A percentile compares a stretch with the other conserved stretches of the same genome.
Evolutionary conservation across 2,113 vertebrate genomes (phyloP).

Genomic region (Tichodroma muraria): DNA sequence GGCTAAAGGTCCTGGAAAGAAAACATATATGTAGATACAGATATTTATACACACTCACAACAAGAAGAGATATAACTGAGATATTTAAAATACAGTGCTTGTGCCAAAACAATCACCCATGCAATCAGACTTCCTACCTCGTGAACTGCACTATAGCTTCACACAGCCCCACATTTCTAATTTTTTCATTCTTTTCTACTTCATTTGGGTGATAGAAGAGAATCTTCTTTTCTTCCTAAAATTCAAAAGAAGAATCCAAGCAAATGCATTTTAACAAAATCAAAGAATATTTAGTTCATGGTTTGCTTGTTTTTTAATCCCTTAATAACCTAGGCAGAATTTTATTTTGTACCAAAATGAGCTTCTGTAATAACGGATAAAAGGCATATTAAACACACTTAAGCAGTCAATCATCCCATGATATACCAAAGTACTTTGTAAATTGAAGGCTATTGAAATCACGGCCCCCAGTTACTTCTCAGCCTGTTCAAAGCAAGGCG

Average conservation of each 20-base stretch:
- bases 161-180: slow-evolving; percentile 95
- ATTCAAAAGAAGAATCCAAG: slow-evolving; percentile 4
- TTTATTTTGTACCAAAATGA: neutral
- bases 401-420: neutral
- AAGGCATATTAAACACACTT: neutral
- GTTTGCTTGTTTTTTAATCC: neutral
- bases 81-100: neutral
- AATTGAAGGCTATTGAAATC: neutral
- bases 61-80: neutral
- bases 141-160: slow-evolving; percentile 99
- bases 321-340: neutral
- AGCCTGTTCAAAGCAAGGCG: neutral
- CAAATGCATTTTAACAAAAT: neutral
- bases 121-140: slow-evolving; percentile 70
- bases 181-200: slow-evolving; percentile 98
- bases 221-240: slow-evolving; percentile 98
- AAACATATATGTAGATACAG: neutral
- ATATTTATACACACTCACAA: neutral
- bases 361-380: neutral
- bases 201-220: slow-evolving; percentile 97
- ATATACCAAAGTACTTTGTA: neutral
- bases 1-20: slow-evolving; percentile 89
- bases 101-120: neutral
- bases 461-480: neutral
- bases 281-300: neutral